Percentiles rank a stretch among this genome's conserved stretches.
These are phyloP conservation scores for Madoqua kirkii DNA, from an alignment of 2,113 vertebrate genomes.

Conservation along the genomic window DNA sequence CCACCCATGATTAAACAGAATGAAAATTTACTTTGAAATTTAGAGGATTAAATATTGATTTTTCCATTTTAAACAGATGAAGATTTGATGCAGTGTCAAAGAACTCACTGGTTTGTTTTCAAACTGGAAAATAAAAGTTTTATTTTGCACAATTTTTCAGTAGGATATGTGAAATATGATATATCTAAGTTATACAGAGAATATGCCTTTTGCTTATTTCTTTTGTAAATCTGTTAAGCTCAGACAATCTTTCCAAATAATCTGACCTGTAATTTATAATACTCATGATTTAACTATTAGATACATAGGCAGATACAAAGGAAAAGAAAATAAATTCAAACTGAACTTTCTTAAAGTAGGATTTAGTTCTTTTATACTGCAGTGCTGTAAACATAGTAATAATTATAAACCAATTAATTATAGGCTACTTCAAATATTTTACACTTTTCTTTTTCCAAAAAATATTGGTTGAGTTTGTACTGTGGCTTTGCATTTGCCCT, in stretches of 20 bases:
- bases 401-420: not conserved
- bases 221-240: not conserved
- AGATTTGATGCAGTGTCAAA: slow-evolving; percentile 38
- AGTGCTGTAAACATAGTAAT: not conserved
- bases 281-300: not conserved
- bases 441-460: not conserved
- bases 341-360: not conserved
- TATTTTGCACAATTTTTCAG: slow-evolving; percentile 7
- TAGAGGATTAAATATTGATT: slow-evolving; percentile 56
- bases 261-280: not conserved
- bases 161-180: not conserved
- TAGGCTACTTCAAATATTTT: not conserved
- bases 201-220: not conserved
- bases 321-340: not conserved
- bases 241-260: not conserved
- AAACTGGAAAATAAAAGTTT: slow-evolving; percentile 44
- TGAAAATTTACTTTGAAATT: slow-evolving; percentile 59
- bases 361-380: not conserved
- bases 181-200: not conserved
- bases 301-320: not conserved
- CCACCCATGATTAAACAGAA: not conserved
- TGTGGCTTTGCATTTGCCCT: not conserved
- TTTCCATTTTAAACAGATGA: slow-evolving; percentile 64
- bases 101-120: slow-evolving; percentile 48
- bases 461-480: not conserved